Conservation (phyloP, 2,797 vertebrate genomes). For the Anabas testudineus region DNA sequence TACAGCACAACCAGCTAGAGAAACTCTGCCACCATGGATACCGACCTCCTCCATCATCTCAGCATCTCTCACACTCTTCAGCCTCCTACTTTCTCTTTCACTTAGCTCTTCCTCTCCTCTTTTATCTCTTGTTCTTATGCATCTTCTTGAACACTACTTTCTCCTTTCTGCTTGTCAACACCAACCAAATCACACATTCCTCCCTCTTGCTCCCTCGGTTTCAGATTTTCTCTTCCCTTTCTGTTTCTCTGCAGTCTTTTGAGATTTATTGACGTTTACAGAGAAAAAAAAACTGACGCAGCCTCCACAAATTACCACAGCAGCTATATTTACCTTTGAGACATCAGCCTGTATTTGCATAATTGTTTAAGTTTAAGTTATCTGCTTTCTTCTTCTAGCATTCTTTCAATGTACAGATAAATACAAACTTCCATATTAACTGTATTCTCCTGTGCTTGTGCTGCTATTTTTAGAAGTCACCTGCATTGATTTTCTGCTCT, state of each 20-base stretch:
- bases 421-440: neutral
- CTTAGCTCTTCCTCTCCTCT: slow-evolving; percentile 20
- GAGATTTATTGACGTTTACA: neutral
- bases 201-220: neutral
- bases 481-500: slow-evolving; percentile 9
- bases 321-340: neutral
- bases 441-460: neutral
- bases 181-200: slow-evolving; percentile 3
- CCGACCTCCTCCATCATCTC: slow-evolving; percentile 24
- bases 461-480: slow-evolving; percentile 31
- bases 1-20: slow-evolving; percentile 14
- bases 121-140: slow-evolving; percentile 4
- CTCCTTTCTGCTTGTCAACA: neutral
- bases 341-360: neutral
- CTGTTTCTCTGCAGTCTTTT: neutral
- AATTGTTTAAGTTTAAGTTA: no score
- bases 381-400: no score
- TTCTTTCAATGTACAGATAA: no score
- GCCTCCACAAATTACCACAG: slow-evolving; percentile 2
- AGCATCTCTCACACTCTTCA: slow-evolving; percentile 25
- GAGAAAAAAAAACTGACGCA: neutral
- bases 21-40: slow-evolving; percentile 60
- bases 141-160: slow-evolving; percentile 20
- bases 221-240: neutral
- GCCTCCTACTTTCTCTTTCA: slow-evolving; percentile 46